These are phyloP conservation scores for Acleris cristana DNA, from an alignment of 2,888 invertebrate species.

Conservation along the genomic window DNA sequence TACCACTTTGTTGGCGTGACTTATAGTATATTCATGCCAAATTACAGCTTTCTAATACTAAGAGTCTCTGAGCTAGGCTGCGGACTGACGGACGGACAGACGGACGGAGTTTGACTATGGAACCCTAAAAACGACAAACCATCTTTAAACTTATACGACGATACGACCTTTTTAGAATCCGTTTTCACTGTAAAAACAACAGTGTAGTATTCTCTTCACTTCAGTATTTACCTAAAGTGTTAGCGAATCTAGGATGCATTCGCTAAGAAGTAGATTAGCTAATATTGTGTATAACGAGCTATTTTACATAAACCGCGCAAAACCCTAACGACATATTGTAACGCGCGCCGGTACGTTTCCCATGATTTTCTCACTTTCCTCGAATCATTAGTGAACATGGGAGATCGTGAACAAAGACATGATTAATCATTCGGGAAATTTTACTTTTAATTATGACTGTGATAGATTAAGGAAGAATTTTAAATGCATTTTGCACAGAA, in stretches of 20 bases:
- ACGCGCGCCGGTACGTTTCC: conserved; percentile 40
- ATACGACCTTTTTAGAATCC: too few relatives aligned
- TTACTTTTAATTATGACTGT: conserved; percentile 5
- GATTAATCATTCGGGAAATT: conserved; percentile 43
- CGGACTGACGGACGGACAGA: too few relatives aligned
- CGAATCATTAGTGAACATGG: conserved; percentile 38
- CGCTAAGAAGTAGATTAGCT: conserved; percentile 26
- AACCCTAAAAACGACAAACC: too few relatives aligned
- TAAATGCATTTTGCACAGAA: neutral
- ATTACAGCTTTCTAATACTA: too few relatives aligned
- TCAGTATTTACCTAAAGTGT: neutral
- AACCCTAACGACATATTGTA: conserved; percentile 36
- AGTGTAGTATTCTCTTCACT: neutral
- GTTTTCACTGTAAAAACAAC: too few relatives aligned
- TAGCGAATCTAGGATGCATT: neutral
- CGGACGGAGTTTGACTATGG: too few relatives aligned
- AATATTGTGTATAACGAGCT: conserved; percentile 27
- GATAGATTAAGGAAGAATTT: neutral
- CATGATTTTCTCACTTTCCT: conserved; percentile 44
- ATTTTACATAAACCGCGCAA: conserved; percentile 32
- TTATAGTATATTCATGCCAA: too few relatives aligned
- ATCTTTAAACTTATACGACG: too few relatives aligned
- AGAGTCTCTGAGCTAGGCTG: too few relatives aligned
- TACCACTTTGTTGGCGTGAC: too few relatives aligned
- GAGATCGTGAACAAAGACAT: conserved; percentile 38